Conservation (phyloP, 2,888 invertebrate genomes). For the Athripsodes cinereus region DNA sequence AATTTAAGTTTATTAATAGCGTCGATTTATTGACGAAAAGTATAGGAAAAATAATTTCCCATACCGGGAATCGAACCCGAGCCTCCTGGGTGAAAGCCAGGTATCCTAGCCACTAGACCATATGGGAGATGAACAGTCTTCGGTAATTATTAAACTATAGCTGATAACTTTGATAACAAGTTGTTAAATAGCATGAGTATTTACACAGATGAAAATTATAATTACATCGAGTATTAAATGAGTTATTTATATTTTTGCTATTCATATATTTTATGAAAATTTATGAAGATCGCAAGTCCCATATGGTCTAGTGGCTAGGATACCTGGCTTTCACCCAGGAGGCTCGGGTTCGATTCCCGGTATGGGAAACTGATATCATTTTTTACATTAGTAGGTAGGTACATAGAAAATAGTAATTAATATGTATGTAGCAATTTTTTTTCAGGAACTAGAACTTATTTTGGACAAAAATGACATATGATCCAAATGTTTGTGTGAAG, state of each 20-base stretch:
- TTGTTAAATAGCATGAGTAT: not conserved
- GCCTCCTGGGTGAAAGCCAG: constrained; percentile 57
- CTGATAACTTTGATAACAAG: too few relatives aligned
- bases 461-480: too few relatives aligned
- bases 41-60: constrained; percentile 36
- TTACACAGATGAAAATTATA: not conserved
- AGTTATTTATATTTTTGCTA: too few relatives aligned
- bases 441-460: too few relatives aligned
- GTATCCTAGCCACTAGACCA: constrained; percentile 59
- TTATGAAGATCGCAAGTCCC: constrained; percentile 6
- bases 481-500: too few relatives aligned
- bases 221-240: not conserved
- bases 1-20: too few relatives aligned
- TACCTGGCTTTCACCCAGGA: constrained; percentile 56
- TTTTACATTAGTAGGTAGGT: too few relatives aligned
- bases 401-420: too few relatives aligned
- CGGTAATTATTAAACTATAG: too few relatives aligned
- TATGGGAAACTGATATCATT: constrained; percentile 49
- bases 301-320: constrained; percentile 59
- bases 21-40: too few relatives aligned
- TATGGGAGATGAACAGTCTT: constrained; percentile 31
- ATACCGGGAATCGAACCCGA: constrained; percentile 60
- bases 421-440: too few relatives aligned
- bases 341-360: constrained; percentile 60
- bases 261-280: too few relatives aligned